These are phyloP conservation scores for Lophochroa leadbeateri DNA, from an alignment of 2,113 vertebrate genomes.

Conservation along the genomic window DNA sequence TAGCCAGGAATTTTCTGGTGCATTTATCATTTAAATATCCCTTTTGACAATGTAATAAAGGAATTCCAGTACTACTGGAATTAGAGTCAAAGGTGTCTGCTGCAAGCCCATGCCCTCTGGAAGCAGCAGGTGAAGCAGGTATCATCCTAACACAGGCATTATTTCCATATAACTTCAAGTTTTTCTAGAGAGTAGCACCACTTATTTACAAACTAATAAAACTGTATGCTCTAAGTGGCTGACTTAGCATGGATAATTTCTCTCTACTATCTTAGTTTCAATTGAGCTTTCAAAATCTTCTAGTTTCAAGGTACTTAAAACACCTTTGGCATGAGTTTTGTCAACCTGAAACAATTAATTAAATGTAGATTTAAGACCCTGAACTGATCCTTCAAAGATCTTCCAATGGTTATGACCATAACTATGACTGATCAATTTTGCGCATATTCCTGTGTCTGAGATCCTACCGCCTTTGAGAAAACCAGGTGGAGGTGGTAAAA, in stretches of 20 bases:
- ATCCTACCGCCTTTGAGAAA: background rate
- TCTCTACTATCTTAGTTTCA: background rate
- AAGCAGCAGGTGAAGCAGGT: background rate
- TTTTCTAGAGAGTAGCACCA: background rate
- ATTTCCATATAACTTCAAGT: background rate
- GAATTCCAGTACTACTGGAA: background rate
- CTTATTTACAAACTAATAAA: background rate
- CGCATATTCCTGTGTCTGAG: background rate
- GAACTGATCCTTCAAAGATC: background rate
- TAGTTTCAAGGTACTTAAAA: background rate
- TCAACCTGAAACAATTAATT: background rate
- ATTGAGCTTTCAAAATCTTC: background rate
- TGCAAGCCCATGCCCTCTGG: background rate
- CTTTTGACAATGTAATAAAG: background rate
- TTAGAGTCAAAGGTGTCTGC: background rate
- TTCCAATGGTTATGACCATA: background rate
- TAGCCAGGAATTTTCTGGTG: background rate
- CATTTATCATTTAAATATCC: background rate
- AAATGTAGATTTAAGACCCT: background rate
- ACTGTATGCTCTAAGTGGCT: background rate
- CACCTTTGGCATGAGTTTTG: background rate
- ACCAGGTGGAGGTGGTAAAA: background rate
- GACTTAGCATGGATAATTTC: background rate
- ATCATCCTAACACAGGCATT: background rate
- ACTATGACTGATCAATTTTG: background rate